Conservation (phyloP, 37 sponge, comb jelly and placozoan genomes). For the Diacarnus erythraeanus region DNA sequence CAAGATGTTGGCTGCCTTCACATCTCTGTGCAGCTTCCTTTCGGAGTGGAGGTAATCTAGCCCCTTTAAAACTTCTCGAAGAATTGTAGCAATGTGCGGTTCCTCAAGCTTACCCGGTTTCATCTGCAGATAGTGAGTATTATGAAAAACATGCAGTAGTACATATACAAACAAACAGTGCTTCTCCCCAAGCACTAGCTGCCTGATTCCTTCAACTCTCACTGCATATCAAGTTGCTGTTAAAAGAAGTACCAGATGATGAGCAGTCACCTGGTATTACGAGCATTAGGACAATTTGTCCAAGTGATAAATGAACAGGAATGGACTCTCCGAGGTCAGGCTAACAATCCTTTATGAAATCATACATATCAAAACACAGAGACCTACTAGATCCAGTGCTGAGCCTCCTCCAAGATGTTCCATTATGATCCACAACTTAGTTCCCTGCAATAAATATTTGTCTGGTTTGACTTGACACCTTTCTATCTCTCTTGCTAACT, state of each 20-base stretch:
- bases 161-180: no score
- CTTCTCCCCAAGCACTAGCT: no score
- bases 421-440: conserved; percentile 97
- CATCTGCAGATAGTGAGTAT: no score
- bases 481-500: conserved; percentile 35
- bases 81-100: conserved; percentile 80
- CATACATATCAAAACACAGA: background rate
- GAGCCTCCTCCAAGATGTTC: conserved; percentile 96
- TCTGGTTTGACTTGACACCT: background rate
- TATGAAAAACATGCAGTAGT: no score
- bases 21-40: conserved; percentile 92
- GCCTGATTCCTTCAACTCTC: no score
- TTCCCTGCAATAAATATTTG: conserved; percentile 50
- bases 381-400: conserved; percentile 68
- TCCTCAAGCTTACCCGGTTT: conserved; percentile 73
- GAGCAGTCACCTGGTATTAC: no score
- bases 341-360: background rate
- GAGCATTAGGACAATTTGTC: no score
- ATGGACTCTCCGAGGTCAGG: no score
- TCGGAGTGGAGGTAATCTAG: conserved; percentile 90
- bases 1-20: conserved; percentile 96
- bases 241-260: no score
- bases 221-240: no score
- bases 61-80: conserved; percentile 89
- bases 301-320: no score